A percentile compares a stretch with the other conserved stretches of the same genome.
Conservation (phyloP, 2,797 vertebrate species). For the Ibycter americanus region DNA sequence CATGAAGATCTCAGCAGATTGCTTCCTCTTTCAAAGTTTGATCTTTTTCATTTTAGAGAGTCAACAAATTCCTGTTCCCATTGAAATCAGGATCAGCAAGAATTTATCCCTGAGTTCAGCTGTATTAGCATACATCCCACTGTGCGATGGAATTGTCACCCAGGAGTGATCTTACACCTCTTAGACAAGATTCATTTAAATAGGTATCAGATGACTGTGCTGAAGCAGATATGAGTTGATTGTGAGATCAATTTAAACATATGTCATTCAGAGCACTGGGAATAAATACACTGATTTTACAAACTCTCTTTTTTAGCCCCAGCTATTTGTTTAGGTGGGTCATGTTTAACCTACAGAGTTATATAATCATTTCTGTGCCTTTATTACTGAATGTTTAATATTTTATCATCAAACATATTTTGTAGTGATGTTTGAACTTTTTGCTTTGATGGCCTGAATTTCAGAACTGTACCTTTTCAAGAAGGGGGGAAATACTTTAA, state of each 20-base stretch:
- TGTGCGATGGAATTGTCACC: neutral
- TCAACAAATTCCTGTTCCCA: neutral
- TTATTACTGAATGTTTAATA: conserved; percentile 67
- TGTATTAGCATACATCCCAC: neutral
- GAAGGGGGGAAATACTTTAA: neutral
- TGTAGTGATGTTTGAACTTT: conserved; percentile 68
- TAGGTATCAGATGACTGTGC: conserved; percentile 40
- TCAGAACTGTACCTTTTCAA: conserved; percentile 51
- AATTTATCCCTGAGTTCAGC: conserved; percentile 16
- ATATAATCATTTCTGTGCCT: conserved; percentile 64
- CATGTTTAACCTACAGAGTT: conserved; percentile 68
- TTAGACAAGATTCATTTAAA: conserved; percentile 48
- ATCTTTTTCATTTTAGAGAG: conserved; percentile 2
- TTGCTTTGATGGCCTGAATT: conserved; percentile 65
- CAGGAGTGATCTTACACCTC: conserved; percentile 19
- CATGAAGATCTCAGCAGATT: neutral
- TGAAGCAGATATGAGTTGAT: conserved; percentile 42
- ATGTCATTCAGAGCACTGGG: conserved; percentile 22
- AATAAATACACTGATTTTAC: conserved; percentile 49
- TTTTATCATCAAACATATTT: conserved; percentile 74
- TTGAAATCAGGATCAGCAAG: conserved; percentile 28
- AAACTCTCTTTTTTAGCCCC: neutral
- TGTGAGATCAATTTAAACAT: conserved; percentile 51
- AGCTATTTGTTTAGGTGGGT: conserved; percentile 61
- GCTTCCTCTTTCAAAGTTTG: neutral